These are phyloP conservation scores for Platysteira castanea DNA, from an alignment of 2,113 vertebrate species.

Conservation along the genomic window DNA sequence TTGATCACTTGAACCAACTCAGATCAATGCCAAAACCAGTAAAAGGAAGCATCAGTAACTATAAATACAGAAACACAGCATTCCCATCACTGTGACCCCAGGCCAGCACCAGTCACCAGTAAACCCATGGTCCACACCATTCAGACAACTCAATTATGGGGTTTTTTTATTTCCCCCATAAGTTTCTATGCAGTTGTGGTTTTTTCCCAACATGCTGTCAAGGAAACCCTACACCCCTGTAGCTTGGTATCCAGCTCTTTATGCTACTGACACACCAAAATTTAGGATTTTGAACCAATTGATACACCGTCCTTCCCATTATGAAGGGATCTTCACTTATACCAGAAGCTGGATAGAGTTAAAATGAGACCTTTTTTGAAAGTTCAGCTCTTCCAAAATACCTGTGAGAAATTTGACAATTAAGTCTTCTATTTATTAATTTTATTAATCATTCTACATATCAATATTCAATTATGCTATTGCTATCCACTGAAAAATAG, in stretches of 20 bases:
- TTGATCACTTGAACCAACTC: neutral
- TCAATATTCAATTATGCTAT: neutral
- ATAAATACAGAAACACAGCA: neutral
- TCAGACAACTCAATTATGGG: neutral
- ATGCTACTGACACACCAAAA: slow-evolving; percentile 43
- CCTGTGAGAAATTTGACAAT: neutral
- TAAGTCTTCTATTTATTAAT: neutral
- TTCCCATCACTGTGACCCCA: accelerated
- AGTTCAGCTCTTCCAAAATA: neutral
- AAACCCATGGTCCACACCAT: neutral
- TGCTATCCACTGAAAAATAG: neutral
- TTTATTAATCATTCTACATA: neutral
- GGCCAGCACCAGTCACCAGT: neutral
- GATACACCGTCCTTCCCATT: neutral
- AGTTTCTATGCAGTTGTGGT: neutral
- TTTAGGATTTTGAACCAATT: slow-evolving; percentile 26
- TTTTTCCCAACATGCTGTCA: slow-evolving; percentile 62
- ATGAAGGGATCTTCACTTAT: neutral
- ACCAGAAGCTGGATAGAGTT: neutral
- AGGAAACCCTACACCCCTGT: slow-evolving; percentile 60
- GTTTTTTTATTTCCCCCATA: neutral
- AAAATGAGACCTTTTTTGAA: neutral
- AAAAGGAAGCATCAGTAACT: neutral
- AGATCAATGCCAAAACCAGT: neutral
- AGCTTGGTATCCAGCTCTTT: slow-evolving; percentile 17